A percentile compares a stretch with the other conserved stretches of the same genome.
Conservation (phyloP, 2,113 vertebrate species). For the Arenaria interpres region DNA sequence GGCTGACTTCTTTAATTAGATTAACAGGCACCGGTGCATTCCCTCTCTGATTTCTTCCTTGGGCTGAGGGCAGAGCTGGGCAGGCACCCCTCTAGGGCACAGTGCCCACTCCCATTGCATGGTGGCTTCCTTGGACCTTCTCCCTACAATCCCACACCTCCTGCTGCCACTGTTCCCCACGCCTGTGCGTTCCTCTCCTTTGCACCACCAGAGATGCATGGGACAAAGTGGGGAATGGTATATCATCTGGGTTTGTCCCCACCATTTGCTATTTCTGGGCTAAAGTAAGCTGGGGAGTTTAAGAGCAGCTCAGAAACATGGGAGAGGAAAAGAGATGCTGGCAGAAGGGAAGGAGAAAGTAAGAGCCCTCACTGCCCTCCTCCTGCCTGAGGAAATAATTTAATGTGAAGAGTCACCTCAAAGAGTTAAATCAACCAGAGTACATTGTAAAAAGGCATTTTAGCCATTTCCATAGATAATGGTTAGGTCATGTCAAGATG, state of each 20-base stretch:
- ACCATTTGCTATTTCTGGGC: not conserved
- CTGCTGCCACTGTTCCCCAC: not conserved
- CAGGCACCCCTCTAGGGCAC: not conserved
- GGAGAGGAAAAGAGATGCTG: not conserved
- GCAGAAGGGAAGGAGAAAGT: not conserved
- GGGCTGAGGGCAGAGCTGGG: not conserved
- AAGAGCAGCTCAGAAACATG: not conserved
- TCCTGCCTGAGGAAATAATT: conserved; percentile 33
- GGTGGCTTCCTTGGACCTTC: not conserved
- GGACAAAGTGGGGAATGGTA: not conserved
- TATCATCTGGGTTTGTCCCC: not conserved
- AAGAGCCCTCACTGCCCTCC: not conserved
- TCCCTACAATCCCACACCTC: not conserved
- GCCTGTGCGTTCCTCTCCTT: not conserved
- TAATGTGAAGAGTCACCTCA: conserved; percentile 28
- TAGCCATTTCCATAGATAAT: conserved; percentile 68
- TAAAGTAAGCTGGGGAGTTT: not conserved
- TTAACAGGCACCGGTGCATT: not conserved
- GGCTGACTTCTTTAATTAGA: conserved; percentile 4
- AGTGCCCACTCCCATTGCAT: not conserved
- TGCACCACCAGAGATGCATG: accelerated
- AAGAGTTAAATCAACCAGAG: conserved; percentile 61
- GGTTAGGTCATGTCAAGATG: conserved; percentile 64
- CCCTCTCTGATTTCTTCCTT: not conserved
- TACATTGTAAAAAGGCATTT: conserved; percentile 44